Evolutionary conservation across 2,888 invertebrate genomes (phyloP).

Genomic region (Lutraria lutraria): DNA sequence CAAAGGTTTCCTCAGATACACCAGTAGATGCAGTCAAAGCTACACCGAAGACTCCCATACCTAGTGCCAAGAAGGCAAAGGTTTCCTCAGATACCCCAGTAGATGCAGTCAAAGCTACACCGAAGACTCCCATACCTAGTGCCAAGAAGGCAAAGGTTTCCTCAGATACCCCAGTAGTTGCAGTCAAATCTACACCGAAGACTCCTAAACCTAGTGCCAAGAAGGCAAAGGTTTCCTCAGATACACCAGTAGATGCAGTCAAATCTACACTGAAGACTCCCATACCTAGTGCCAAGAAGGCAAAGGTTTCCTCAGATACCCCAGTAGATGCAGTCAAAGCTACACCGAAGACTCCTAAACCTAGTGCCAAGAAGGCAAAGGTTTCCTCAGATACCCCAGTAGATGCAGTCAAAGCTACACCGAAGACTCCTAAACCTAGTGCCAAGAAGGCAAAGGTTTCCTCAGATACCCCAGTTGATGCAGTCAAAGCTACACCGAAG

Average conservation of each 20-base stretch:
- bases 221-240: too few species aligned
- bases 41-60: neutral
- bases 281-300: neutral
- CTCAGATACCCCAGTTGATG: too few species aligned
- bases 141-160: too few species aligned
- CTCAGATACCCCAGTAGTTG: neutral
- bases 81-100: neutral
- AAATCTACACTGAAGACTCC: neutral
- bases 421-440: neutral
- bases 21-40: neutral
- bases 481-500: neutral
- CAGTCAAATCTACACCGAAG: neutral
- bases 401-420: neutral
- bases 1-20: neutral
- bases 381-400: too few species aligned
- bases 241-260: neutral
- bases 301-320: too few species aligned
- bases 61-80: slow-evolving; percentile 23
- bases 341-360: neutral
- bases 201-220: neutral
- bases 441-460: too few species aligned
- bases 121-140: neutral
- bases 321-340: neutral
- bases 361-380: neutral
- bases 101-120: neutral